phyloP scores from a whole-genome alignment of 1,140 invertebrate species.

The Hylaeus volcanicus region DNA sequence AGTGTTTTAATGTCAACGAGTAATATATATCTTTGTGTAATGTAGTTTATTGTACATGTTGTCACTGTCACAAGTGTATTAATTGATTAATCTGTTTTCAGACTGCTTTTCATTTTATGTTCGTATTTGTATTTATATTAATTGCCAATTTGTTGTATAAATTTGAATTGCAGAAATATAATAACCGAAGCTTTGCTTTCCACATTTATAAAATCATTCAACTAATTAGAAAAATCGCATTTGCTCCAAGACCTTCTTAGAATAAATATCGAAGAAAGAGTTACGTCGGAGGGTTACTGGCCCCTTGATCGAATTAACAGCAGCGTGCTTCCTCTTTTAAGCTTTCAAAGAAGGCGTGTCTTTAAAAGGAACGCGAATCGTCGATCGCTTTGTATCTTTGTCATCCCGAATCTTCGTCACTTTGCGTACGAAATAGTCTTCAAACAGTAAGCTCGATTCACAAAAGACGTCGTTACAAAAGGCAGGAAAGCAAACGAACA shows the following conservation, averaged over 20 bases:
- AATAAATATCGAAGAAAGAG: background rate
- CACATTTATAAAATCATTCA: too few species aligned
- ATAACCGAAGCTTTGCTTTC: too few species aligned
- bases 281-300: background rate
- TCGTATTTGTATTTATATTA: too few species aligned
- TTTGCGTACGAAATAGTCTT: constrained; percentile 24
- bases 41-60: too few species aligned
- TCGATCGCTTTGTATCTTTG: background rate
- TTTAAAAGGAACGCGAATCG: constrained; percentile 10
- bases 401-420: constrained; percentile 1
- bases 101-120: too few species aligned
- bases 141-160: too few species aligned
- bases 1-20: too few species aligned
- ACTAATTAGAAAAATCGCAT: background rate
- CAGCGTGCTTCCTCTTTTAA: background rate
- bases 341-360: constrained; percentile 13
- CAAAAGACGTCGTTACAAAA: constrained; percentile 24
- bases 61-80: too few species aligned
- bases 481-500: constrained; percentile 22
- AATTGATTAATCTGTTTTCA: too few species aligned
- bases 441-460: constrained; percentile 2
- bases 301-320: constrained; percentile 8
- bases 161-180: too few species aligned
- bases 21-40: too few species aligned
- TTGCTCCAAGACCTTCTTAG: background rate